Evolutionary conservation across 2,888 invertebrate genomes (phyloP), one percentile per base, ranked within the genome.

Genomic region (Eilema griseolum): DNA sequence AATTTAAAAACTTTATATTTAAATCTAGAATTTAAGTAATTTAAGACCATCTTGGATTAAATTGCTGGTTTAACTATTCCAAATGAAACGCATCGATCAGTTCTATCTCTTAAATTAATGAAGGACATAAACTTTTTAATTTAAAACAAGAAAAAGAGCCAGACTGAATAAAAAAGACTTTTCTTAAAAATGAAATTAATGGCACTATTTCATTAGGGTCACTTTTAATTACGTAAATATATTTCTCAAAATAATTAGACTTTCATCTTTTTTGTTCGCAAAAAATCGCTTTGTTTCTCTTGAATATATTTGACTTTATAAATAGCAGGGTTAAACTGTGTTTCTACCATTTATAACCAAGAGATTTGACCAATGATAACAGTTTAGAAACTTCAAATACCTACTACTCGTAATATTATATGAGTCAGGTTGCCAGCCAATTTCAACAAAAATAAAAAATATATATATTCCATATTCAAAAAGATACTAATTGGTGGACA

Each of bases 191-290:
- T 72, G 70, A 70, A 85, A 85, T 82, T 77, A 86, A 86, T 86
- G 78, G 74, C 79, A 86, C 83, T 82, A 84, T 81, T 84, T 83
- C 76, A 78, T 82, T 80, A 81, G 66, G 79, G 80, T 80, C 77
- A 77, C 76, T 83, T 85, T 82, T 82, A 83, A 83, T 85, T 85
- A 85, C 76, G 67, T 61, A 62, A 73, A 79, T 83, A 80, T 83
- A 79, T 74, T 78, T 76, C 74, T 71, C 4, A 64, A 77, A 84
- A 72, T 79, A 75, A 74, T 63, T 73, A 56, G 37, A 70, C 67
- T 74, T 73, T 73, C 59, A 69, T 26, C 60, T 59, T 57, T 65
- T 73, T 72, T 78, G 66, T 74, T 78, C 70, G 70, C 69, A 61
- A 23, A 57, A 80, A 75, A 70, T 73, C 52, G 37, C 26, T 24